These are phyloP conservation scores for Peromyscus attwateri DNA, from an alignment of 2,797 vertebrate species.

Conservation along the genomic window DNA sequence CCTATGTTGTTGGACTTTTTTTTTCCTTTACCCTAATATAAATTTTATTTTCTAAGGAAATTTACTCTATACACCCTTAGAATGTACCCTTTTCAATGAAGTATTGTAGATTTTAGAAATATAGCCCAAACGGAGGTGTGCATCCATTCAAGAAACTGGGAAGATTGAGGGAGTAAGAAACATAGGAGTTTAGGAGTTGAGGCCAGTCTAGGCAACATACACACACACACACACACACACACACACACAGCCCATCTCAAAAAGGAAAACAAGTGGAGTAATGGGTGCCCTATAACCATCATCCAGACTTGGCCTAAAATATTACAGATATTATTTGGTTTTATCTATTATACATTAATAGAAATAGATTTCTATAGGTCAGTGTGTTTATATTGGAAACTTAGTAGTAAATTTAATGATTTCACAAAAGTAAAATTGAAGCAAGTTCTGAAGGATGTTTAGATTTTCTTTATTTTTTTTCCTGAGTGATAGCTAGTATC, in stretches of 20 bases:
- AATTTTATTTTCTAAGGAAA: not conserved
- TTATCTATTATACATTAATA: not conserved
- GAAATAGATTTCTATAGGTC: not conserved
- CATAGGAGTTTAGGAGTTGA: no score
- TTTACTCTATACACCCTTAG: not conserved
- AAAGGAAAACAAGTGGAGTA: not conserved
- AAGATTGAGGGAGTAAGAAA: not conserved
- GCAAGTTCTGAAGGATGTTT: not conserved
- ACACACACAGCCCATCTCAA: not conserved
- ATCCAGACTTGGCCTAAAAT: not conserved
- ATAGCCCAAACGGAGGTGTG: not conserved
- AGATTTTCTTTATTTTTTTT: not conserved
- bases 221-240: no score
- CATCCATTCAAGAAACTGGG: not conserved
- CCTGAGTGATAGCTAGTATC: not conserved
- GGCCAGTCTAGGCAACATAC: not conserved
- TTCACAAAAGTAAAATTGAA: not conserved
- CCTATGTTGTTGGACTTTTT: not conserved
- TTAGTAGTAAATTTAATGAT: not conserved
- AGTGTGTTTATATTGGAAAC: not conserved
- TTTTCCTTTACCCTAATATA: not conserved
- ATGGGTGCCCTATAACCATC: not conserved
- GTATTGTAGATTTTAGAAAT: not conserved
- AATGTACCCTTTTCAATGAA: not conserved
- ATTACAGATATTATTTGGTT: not conserved